Evolutionary conservation across 2,888 invertebrate genomes (phyloP).

Genomic region (Chesias legatella): DNA sequence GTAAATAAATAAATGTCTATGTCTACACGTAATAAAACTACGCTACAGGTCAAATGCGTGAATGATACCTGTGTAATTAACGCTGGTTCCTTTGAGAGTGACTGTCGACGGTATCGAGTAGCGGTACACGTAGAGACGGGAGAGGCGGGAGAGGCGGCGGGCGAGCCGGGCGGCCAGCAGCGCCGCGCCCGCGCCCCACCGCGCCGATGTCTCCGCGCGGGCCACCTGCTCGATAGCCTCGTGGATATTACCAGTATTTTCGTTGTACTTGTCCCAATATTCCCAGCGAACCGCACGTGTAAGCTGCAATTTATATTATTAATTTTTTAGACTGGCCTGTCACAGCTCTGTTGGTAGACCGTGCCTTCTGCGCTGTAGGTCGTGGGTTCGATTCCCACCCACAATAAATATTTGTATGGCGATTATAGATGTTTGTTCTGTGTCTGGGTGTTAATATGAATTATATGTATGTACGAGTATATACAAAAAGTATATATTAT

Average conservation of each 20-base stretch:
- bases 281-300: constrained; percentile 79
- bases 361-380: no score
- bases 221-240: constrained; percentile 68
- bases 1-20: no score
- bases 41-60: background rate
- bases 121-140: constrained; percentile 79
- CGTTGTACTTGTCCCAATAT: constrained; percentile 61
- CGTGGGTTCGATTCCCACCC: no score
- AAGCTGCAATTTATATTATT: constrained; percentile 44
- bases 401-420: no score
- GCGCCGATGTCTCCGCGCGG: constrained; percentile 80
- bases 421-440: no score
- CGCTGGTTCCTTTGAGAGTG: constrained; percentile 59
- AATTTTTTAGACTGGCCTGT: no score
- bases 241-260: constrained; percentile 48
- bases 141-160: constrained; percentile 59
- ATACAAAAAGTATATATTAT: no score
- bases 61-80: constrained; percentile 74
- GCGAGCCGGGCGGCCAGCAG: constrained; percentile 78
- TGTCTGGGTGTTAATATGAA: no score
- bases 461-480: no score
- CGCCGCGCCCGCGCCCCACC: constrained; percentile 76
- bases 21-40: no score
- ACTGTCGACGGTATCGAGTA: constrained; percentile 72
- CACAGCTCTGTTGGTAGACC: no score